Evolutionary conservation across 2,888 invertebrate species (phyloP).

Genomic region (Listrodromus nycthemerus): DNA sequence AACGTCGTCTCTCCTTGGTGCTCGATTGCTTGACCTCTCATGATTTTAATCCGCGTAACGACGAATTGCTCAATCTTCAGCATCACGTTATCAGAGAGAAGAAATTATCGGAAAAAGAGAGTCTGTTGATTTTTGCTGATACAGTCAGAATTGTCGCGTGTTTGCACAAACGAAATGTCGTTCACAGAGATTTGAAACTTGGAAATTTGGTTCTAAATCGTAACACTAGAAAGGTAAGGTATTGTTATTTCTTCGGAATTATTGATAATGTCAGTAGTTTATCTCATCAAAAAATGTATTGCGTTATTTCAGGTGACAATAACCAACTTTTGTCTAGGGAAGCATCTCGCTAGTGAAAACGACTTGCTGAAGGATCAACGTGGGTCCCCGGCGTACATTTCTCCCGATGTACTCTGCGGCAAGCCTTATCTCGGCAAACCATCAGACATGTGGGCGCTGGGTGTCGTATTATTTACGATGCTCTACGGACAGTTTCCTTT

Average conservation of each 20-base stretch:
- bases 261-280: neutral
- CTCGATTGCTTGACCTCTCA: constrained; percentile 91
- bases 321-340: constrained; percentile 92
- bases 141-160: constrained; percentile 90
- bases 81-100: constrained; percentile 92
- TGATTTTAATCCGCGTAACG: constrained; percentile 86
- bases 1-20: constrained; percentile 89
- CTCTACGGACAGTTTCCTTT: constrained; percentile 93
- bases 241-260: neutral
- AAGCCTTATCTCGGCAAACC: constrained; percentile 92
- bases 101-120: constrained; percentile 90
- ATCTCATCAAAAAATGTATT: neutral
- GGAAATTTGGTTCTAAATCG: constrained; percentile 92
- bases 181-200: constrained; percentile 91
- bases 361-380: constrained; percentile 91
- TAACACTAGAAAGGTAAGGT: constrained; percentile 85
- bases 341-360: constrained; percentile 90
- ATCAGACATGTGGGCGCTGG: constrained; percentile 93
- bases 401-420: constrained; percentile 91
- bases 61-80: constrained; percentile 89
- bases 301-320: constrained; percentile 85
- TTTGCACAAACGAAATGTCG: constrained; percentile 91
- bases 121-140: constrained; percentile 90
- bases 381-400: constrained; percentile 93
- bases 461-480: constrained; percentile 92